These are phyloP conservation scores for Scophthalmus maximus DNA, from an alignment of 2,113 vertebrate species.

Conservation along the genomic window DNA sequence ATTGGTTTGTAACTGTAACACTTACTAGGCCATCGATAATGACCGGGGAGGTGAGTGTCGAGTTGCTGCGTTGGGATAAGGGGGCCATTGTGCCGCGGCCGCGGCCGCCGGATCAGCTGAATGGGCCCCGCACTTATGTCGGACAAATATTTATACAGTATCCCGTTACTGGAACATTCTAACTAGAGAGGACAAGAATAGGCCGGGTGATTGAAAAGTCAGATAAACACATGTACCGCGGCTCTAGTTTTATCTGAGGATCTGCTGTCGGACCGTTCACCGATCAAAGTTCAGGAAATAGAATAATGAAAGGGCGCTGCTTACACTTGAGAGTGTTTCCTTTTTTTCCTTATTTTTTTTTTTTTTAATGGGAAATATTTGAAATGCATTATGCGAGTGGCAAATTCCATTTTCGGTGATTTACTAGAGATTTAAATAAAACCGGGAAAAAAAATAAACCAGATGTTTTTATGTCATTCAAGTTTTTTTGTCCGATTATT, in stretches of 20 bases:
- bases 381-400: neutral
- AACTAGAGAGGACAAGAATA: conserved; percentile 78
- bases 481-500: neutral
- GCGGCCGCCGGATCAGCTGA: conserved; percentile 74
- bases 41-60: conserved; percentile 72
- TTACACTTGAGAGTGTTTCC: conserved; percentile 13
- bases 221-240: conserved; percentile 79
- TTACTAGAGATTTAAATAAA: no score
- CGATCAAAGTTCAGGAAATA: conserved; percentile 73
- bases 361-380: neutral
- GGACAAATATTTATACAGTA: conserved; percentile 85
- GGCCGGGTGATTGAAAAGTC: conserved; percentile 80
- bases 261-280: conserved; percentile 63
- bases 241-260: conserved; percentile 73
- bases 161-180: conserved; percentile 81
- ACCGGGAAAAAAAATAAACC: no score
- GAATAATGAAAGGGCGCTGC: conserved; percentile 23
- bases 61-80: conserved; percentile 76
- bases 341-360: neutral
- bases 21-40: conserved; percentile 86
- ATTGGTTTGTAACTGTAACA: conserved; percentile 88
- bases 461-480: neutral
- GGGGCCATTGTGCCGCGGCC: conserved; percentile 67
- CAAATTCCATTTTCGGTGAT: no score
- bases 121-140: conserved; percentile 77